phyloP scores from a whole-genome alignment of 2,113 vertebrate species.

The Pogona vitticeps region DNA sequence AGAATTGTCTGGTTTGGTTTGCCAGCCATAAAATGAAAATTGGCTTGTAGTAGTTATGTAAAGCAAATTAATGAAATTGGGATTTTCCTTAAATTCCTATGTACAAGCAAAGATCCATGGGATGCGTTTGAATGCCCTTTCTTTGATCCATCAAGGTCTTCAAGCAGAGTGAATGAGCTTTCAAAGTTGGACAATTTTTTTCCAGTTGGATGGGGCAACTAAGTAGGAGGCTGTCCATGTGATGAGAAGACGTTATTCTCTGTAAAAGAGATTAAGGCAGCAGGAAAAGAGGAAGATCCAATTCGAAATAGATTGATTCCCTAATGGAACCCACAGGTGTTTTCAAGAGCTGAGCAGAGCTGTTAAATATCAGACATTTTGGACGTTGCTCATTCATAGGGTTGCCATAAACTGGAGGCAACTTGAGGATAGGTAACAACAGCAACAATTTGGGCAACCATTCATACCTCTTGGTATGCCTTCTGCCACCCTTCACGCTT shows the following conservation, averaged over 20 bases:
- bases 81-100: neutral
- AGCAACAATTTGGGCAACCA: neutral
- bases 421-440: too few species aligned
- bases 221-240: too few species aligned
- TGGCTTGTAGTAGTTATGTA: slow-evolving; percentile 53
- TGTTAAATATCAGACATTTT: too few species aligned
- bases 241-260: too few species aligned
- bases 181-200: neutral
- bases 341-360: too few species aligned
- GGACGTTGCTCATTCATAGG: too few species aligned
- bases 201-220: neutral
- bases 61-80: slow-evolving; percentile 56
- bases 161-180: neutral
- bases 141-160: neutral
- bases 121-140: neutral
- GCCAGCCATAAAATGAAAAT: slow-evolving; percentile 49
- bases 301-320: too few species aligned
- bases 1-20: slow-evolving; percentile 56
- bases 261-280: too few species aligned
- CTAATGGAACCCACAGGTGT: too few species aligned
- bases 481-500: neutral
- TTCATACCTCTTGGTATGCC: neutral
- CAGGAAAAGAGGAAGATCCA: too few species aligned
- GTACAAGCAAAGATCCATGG: too few species aligned
- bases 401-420: too few species aligned